A percentile compares a stretch with the other conserved stretches of the same genome.
Evolutionary conservation across 2,113 vertebrate species (phyloP).

Genomic region (Todiramphus chloris): DNA sequence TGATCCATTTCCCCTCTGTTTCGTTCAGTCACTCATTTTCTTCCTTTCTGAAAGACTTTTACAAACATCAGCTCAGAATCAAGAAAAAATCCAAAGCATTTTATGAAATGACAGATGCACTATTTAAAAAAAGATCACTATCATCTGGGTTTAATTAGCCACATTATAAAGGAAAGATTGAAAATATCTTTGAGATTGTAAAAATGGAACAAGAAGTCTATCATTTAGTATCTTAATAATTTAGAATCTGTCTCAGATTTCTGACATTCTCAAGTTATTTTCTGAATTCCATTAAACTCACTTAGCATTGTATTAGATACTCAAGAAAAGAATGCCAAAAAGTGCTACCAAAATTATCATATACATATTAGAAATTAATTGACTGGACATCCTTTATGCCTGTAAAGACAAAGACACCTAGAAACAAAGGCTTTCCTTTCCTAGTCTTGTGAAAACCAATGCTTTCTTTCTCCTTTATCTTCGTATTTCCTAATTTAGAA

Average conservation of each 20-base stretch:
- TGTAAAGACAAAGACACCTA: background rate
- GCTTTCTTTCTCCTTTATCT: background rate
- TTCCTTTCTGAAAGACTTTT: background rate
- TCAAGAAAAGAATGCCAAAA: background rate
- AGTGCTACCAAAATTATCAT: background rate
- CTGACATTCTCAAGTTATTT: conserved; percentile 2
- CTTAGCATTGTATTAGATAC: background rate
- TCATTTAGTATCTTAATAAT: conserved; percentile 38
- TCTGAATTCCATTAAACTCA: background rate
- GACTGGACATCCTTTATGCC: background rate
- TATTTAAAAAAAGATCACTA: background rate
- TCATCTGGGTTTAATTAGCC: conserved; percentile 30
- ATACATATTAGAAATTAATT: background rate
- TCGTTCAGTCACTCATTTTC: background rate
- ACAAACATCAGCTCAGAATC: background rate
- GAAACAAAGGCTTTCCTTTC: background rate
- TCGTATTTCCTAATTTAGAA: background rate
- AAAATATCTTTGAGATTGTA: conserved; percentile 17
- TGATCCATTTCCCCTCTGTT: background rate
- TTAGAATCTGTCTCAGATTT: conserved; percentile 20
- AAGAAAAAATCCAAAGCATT: background rate
- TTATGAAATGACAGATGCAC: background rate
- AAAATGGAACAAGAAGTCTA: conserved; percentile 15
- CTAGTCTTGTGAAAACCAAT: background rate
- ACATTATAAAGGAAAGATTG: conserved; percentile 15